Conservation (phyloP, 2,888 invertebrate species). For the Pelosia muscerda region DNA sequence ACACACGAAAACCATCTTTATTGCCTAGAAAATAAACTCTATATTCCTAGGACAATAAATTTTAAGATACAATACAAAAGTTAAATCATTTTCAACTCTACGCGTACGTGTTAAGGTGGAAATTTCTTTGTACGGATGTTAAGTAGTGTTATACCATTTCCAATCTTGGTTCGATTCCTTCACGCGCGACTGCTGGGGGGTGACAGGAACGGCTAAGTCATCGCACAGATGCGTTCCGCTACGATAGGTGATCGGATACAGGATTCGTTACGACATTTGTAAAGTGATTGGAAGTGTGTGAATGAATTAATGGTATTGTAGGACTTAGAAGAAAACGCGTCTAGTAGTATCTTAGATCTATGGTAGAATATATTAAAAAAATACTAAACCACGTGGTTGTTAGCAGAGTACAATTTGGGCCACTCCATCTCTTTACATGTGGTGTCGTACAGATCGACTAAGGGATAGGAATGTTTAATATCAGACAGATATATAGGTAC, state of each 20-base stretch:
- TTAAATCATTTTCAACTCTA: constrained; percentile 31
- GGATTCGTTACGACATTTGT: constrained; percentile 51
- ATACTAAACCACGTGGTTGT: too few relatives aligned
- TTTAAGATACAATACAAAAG: neutral
- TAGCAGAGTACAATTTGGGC: too few relatives aligned
- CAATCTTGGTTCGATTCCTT: constrained; percentile 67
- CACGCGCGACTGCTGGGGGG: constrained; percentile 75
- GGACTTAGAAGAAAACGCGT: neutral
- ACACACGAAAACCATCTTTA: constrained; percentile 52
- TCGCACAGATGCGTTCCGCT: constrained; percentile 79
- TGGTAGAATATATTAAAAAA: too few relatives aligned
- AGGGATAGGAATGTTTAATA: too few relatives aligned
- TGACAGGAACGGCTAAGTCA: constrained; percentile 73
- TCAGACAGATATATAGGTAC: too few relatives aligned
- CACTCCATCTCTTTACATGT: too few relatives aligned
- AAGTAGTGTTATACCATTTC: constrained; percentile 63
- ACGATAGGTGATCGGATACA: constrained; percentile 68
- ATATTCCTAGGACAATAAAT: constrained; percentile 3
- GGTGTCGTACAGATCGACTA: too few relatives aligned
- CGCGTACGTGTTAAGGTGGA: constrained; percentile 19
- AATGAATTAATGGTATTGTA: constrained; percentile 3
- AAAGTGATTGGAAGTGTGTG: constrained; percentile 22
- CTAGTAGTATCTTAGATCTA: too few relatives aligned
- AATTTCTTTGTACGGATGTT: constrained; percentile 39
- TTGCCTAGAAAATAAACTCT: fast-evolving